phyloP scores from a whole-genome alignment of 1,140 invertebrate genomes.

The Drosophila neocordata region DNA sequence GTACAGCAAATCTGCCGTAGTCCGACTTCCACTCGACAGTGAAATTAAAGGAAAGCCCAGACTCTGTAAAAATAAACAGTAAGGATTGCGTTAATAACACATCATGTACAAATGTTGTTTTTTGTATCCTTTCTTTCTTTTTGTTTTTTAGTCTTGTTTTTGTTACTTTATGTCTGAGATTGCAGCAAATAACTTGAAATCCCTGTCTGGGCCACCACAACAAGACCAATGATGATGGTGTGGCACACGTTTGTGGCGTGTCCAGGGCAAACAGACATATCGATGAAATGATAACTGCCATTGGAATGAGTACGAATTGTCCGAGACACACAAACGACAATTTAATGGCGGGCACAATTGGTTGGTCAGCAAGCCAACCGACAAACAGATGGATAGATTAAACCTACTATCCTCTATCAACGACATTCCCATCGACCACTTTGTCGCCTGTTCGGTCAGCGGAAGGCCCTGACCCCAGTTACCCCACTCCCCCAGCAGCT shows the following conservation, averaged over 20 bases:
- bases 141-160: too few relatives aligned
- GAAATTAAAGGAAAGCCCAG: conserved; percentile 83
- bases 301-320: not conserved
- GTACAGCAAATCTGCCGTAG: conserved; percentile 81
- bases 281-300: conserved; percentile 53
- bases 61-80: conserved; percentile 75
- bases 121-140: not conserved
- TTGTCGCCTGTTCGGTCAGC: conserved; percentile 67
- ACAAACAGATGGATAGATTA: conserved; percentile 26
- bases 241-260: conserved; percentile 44
- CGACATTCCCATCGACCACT: conserved; percentile 32
- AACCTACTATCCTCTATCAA: not conserved
- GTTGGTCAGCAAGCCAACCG: conserved; percentile 25
- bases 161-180: conserved; percentile 65
- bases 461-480: not conserved
- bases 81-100: conserved; percentile 29
- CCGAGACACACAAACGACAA: conserved; percentile 46
- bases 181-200: conserved; percentile 74
- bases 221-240: not conserved
- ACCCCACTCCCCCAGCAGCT: conserved; percentile 17
- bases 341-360: conserved; percentile 59
- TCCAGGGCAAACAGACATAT: conserved; percentile 41
- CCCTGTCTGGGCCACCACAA: conserved; percentile 45
- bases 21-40: conserved; percentile 69
- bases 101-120: conserved; percentile 42